These are phyloP conservation scores for Salticus scenicus DNA, from an alignment of 2,888 invertebrate genomes.

Conservation along the genomic window DNA sequence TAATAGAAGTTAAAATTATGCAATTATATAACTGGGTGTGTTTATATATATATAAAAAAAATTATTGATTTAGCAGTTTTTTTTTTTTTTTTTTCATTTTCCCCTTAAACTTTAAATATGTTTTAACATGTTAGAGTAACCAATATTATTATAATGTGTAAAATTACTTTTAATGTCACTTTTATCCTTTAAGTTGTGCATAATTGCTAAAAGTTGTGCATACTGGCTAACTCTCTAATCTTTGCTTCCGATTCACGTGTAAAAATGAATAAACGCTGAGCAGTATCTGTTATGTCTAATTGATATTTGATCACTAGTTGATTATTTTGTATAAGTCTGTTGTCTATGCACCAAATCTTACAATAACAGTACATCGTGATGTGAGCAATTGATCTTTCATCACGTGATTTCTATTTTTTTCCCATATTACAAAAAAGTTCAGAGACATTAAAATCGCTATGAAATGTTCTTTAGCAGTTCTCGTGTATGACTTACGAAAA, in stretches of 20 bases:
- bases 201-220: too few species aligned
- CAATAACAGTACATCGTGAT: not conserved
- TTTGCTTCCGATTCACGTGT: slow-evolving; percentile 4
- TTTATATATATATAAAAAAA: too few species aligned
- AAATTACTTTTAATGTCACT: too few species aligned
- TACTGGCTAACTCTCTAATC: not conserved
- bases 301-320: slow-evolving; percentile 39
- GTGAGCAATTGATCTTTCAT: slow-evolving; percentile 54
- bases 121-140: too few species aligned
- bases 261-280: slow-evolving; percentile 48
- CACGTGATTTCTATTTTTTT: slow-evolving; percentile 23
- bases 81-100: too few species aligned
- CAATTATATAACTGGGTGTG: too few species aligned
- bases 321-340: not conserved
- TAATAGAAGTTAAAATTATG: too few species aligned
- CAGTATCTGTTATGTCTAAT: slow-evolving; percentile 30
- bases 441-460: slow-evolving; percentile 48
- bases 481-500: slow-evolving; percentile 36
- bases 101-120: too few species aligned
- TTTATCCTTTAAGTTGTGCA: too few species aligned
- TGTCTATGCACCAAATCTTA: slow-evolving; percentile 52
- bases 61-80: too few species aligned
- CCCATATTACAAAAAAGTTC: slow-evolving; percentile 49
- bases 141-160: too few species aligned
- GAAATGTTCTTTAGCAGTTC: slow-evolving; percentile 43